Base-by-base conservation (phyloP, 30 jellyfish, hydroid and myxozoan genomes). In the Nemopilema nomurai region DNA sequence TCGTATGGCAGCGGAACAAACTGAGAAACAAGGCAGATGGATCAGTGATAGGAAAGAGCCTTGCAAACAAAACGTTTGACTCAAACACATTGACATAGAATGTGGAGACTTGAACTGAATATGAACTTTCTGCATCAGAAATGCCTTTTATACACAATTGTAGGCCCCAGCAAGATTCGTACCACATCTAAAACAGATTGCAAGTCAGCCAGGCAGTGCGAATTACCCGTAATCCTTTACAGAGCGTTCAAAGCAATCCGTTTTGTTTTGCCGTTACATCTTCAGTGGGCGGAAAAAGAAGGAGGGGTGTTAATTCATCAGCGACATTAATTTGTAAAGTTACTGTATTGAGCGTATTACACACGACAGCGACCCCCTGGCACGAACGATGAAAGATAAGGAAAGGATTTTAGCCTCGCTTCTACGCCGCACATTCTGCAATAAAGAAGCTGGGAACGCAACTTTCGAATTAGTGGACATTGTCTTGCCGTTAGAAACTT, bases 381-480 rank as follows among this genome's bases (percentile, higher is more conserved):
- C 25, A 16, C 49, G 16, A 27, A 0, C 13, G n/a, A 49, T 41
- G 67, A 28, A 19, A 24, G 84, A 70, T 69, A 52, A 69, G 79
- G 41, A 26, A 57, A 13, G 70, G 78, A 69, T 69, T 71, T 69
- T 21, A 41, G 84, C 91, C 84, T 82, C 84, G 91, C 69, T 26
- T 82, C 91, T 28, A 50, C 71, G 91, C 57, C n/a, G 19, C 24
- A 76, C 29, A n/a, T 53, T 29, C 57, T 33, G 79, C 64, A 79
- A 82, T 71, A 71, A 74, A 71, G 81, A 51, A 84, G 23, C 25
- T 73, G 69, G 33, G 30, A 31, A 71, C 33, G 84, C 52, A 57
- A 71, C 53, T 26, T 29, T 27, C 6, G 78, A 69, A 76, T 27
- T 53, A 82, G 91, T 49, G 24, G 72, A 41, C 83, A 32, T 33